Evolutionary conservation across 2,797 vertebrate genomes (phyloP), one percentile per base, ranked within the genome.

Genomic region (Anolis apletophallus): DNA sequence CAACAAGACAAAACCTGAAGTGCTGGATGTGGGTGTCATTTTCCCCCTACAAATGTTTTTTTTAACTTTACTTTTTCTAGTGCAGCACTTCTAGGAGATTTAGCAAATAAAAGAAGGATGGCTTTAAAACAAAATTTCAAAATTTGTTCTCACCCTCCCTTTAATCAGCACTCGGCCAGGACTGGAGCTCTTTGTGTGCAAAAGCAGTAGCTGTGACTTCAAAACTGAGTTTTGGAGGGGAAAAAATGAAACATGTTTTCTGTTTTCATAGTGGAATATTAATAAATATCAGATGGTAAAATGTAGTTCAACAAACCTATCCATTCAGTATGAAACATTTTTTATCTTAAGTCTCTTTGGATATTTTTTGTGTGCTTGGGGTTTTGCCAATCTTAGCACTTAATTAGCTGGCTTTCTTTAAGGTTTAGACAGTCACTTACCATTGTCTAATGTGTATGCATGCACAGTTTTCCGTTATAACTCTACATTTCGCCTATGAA

Each of bases 401-500:
- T 88, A 90, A 93, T 72, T 88, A 92, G 50, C 71, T 86, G 68
- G 79, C 54, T 86, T 77, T 46, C 67, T 71, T 84, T 91, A 67
- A 88, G 52, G 80, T 88, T 79, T 85, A 72, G 84, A 59, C 82
- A 87, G 61, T 88, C 55, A 82, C 79, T 92, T 90, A 86, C 14
- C 81, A 87, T 88, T 90, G 71, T 90, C 85, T 76, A 85, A 19
- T 89, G 84, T 74, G 34, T 86, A 81, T 83, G 40, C 55, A 87
- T 90, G 87, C 52, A 64, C 68, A 81, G 75, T 86, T 92, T 92
- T 36, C 83, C 88, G 5, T 81, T 87, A 72, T 80, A 10, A 67
- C 89, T 86, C 85, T 29, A 59, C 14, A 73, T 90, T 92, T 85
- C 29, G 87, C 88, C 64, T 36, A 55, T 88, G 87, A 83, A 84